Percentiles rank a stretch among this genome's conserved stretches.
These are phyloP conservation scores for Gymnocheta viridis DNA, from an alignment of 2,888 invertebrate genomes.

Conservation along the genomic window DNA sequence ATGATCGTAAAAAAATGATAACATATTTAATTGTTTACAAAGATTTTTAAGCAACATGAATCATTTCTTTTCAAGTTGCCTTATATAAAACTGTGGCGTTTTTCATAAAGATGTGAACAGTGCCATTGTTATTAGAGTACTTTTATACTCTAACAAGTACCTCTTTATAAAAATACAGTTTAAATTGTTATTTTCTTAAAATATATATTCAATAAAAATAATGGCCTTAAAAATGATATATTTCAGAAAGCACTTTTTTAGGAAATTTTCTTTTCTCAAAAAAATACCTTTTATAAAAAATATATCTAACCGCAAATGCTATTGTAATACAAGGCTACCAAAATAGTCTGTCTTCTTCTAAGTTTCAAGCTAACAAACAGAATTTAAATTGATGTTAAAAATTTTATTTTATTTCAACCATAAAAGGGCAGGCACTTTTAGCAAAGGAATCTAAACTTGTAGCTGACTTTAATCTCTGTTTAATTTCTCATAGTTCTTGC, in stretches of 20 bases:
- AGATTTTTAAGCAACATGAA: not conserved
- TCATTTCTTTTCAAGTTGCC: no score
- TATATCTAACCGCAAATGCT: not conserved
- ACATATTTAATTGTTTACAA: not conserved
- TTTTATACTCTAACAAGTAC: no score
- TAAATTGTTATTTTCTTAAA: no score
- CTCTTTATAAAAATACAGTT: not conserved
- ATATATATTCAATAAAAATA: no score
- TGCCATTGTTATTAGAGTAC: no score
- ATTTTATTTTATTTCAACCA: not conserved
- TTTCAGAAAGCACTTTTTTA: no score
- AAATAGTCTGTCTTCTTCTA: not conserved
- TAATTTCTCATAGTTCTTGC: not conserved
- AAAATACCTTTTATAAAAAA: not conserved
- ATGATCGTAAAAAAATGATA: not conserved
- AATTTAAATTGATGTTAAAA: not conserved
- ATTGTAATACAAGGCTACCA: not conserved
- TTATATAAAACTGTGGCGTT: no score
- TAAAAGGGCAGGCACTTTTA: no score
- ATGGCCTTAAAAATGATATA: no score
- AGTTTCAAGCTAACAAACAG: not conserved
- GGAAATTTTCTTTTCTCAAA: no score
- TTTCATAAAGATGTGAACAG: no score
- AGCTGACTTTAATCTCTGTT: not conserved
- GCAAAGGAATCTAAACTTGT: constrained; percentile 4